These are phyloP conservation scores for Ardeotis arabs DNA, from an alignment of 2,113 vertebrate genomes.

Conservation along the genomic window DNA sequence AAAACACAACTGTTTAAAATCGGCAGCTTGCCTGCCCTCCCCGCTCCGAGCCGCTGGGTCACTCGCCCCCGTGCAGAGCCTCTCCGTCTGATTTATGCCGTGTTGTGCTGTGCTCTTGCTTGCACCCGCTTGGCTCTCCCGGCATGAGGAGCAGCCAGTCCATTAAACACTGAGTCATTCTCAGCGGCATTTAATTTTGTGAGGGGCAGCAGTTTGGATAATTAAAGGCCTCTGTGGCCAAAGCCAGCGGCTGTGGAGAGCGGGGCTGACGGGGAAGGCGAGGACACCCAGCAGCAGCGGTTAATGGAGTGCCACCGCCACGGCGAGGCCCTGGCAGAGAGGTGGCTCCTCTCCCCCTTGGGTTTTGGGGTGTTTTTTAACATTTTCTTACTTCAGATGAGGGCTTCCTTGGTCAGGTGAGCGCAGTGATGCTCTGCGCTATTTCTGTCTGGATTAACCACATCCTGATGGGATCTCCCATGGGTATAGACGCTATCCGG, in stretches of 20 bases:
- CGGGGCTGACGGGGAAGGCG: background rate
- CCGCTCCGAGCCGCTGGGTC: background rate
- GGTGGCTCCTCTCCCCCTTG: background rate
- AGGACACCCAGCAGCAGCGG: background rate
- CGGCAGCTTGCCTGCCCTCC: background rate
- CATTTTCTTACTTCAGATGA: background rate
- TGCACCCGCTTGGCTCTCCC: constrained; percentile 31
- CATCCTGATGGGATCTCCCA: constrained; percentile 22
- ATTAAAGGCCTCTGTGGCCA: constrained; percentile 59
- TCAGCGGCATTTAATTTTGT: constrained; percentile 46
- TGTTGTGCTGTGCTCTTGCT: background rate
- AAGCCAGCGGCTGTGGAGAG: background rate
- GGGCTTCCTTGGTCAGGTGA: background rate
- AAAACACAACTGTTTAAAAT: rapidly evolving
- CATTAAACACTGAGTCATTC: constrained; percentile 65
- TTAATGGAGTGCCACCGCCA: background rate
- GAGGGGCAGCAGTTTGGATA: constrained; percentile 62
- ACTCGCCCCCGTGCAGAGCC: background rate
- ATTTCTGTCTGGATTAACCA: background rate
- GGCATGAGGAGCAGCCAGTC: constrained; percentile 22
- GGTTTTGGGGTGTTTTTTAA: background rate
- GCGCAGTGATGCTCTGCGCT: background rate
- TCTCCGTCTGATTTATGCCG: background rate
- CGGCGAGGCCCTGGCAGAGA: rapidly evolving
- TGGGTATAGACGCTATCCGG: constrained; percentile 21